Percentiles rank a stretch among this genome's conserved stretches.
Conservation (phyloP, 2,888 invertebrate species). For the Volucella bombylans region DNA sequence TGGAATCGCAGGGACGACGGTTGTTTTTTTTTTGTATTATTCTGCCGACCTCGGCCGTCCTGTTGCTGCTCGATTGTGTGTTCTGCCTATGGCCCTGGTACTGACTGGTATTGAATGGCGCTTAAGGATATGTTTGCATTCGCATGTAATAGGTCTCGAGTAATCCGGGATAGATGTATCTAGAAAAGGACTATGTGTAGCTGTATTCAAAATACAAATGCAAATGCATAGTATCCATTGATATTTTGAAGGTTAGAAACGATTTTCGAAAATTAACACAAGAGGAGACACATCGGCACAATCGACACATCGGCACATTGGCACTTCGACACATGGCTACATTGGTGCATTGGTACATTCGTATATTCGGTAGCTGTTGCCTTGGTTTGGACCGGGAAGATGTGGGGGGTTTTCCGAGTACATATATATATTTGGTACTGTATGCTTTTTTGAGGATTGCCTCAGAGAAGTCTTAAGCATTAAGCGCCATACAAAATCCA, state of each 20-base stretch:
- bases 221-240: conserved; percentile 67
- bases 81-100: not conserved
- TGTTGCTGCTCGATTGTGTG: conserved; percentile 11
- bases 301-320: too few relatives aligned
- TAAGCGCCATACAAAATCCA: conserved; percentile 80
- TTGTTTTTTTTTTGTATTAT: not conserved
- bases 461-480: conserved; percentile 78
- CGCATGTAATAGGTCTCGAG: conserved; percentile 69
- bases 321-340: not conserved
- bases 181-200: conserved; percentile 35
- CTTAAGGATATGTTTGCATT: conserved; percentile 70
- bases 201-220: conserved; percentile 68
- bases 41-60: too few relatives aligned
- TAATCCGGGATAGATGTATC: conserved; percentile 67
- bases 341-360: too few relatives aligned
- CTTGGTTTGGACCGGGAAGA: not conserved
- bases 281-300: conserved; percentile 36
- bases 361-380: too few relatives aligned
- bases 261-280: conserved; percentile 72
- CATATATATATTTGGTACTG: not conserved
- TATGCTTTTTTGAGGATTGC: conserved; percentile 52
- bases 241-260: conserved; percentile 73
- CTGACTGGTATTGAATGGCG: conserved; percentile 48
- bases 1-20: conserved; percentile 44
- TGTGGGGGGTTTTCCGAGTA: not conserved